Evolutionary conservation across 2,113 vertebrate genomes (phyloP), one percentile per base, ranked within the genome.

Genomic region (Thamnophis sirtalis): DNA sequence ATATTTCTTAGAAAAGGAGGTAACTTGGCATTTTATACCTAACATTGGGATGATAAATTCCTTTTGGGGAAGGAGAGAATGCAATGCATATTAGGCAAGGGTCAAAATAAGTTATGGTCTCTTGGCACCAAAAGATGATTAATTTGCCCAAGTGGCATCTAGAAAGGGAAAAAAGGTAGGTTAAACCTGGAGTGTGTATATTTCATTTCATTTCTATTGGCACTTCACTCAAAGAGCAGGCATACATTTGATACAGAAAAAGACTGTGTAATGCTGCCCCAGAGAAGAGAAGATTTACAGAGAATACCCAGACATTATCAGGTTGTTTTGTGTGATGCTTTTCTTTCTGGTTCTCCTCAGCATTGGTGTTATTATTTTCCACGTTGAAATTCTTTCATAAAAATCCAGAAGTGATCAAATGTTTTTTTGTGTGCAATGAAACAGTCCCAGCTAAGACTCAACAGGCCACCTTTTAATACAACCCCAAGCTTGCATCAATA

Each of bases 401-500:
- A 91, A 94, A 94, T 90, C 28, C 49, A 90, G 56, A 89, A 54
- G 26, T 91, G 91, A 91, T 22, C 5, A 91, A 92, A 89, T 19
- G 17, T 13, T 17, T 53, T 49, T 58, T 24, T 92, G 86, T n/a
- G 86, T 93, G 38, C 56, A 94, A 17, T 43, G 11, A 63, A 91
- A 51, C 33, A 80, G 73, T 21, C 73, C 33, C 73, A 56, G 4
- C 53, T 43, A 22, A 43, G 5, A 53, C 91, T 84, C 68, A 86
- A 49, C 58, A 33, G 87, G 48, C 68, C 93, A 88, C 92, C 95
- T 43, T 58, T 96, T 96, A 93, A 97, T 96, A 96, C 93, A 73
- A 63, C 21, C 33, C 2, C 94, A 92, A 87, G 89, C 96, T 96
- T 97, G 63, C 96, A 95, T 97, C 97, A 97, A 97, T 97, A 97